Conservation (phyloP, 2,888 invertebrate species). For the Scaeva pyrastri region DNA sequence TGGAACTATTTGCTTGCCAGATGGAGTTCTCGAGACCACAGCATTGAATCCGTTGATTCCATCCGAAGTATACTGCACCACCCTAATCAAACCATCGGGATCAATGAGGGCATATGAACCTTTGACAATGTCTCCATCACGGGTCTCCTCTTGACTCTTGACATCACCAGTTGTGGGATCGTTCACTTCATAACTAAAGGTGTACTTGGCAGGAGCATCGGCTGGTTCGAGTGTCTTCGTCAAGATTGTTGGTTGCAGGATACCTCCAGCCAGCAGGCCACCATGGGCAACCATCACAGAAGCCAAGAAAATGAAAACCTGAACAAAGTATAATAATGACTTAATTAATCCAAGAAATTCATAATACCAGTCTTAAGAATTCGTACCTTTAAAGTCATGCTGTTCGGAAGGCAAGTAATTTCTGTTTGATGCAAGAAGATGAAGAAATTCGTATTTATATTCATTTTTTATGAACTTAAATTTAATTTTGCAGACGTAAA, state of each 20-base stretch:
- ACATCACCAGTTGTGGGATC: slow-evolving; percentile 77
- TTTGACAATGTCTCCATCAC: slow-evolving; percentile 77
- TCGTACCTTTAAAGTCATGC: slow-evolving; percentile 18
- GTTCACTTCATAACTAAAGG: slow-evolving; percentile 77
- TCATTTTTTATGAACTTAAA: not conserved
- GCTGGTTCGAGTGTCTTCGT: slow-evolving; percentile 44
- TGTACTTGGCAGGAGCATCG: slow-evolving; percentile 64
- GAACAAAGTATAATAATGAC: not conserved
- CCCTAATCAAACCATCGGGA: slow-evolving; percentile 76
- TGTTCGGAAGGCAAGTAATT: not conserved
- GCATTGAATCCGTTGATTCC: slow-evolving; percentile 77
- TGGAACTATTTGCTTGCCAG: slow-evolving; percentile 58
- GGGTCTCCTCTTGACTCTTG: slow-evolving; percentile 77
- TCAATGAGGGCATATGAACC: slow-evolving; percentile 77
- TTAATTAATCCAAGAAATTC: not conserved
- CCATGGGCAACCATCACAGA: slow-evolving; percentile 55
- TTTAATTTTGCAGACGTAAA: not conserved
- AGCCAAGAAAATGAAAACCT: slow-evolving; percentile 21
- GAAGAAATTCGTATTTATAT: slow-evolving; percentile 6
- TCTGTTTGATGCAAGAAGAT: slow-evolving; percentile 16
- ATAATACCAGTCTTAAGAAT: not conserved
- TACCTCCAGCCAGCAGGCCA: slow-evolving; percentile 26
- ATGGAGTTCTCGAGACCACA: slow-evolving; percentile 71
- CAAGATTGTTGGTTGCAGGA: slow-evolving; percentile 55
- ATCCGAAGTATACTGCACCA: slow-evolving; percentile 78